phyloP scores from a whole-genome alignment of 2,113 vertebrate species.

The Sterna hirundo region DNA sequence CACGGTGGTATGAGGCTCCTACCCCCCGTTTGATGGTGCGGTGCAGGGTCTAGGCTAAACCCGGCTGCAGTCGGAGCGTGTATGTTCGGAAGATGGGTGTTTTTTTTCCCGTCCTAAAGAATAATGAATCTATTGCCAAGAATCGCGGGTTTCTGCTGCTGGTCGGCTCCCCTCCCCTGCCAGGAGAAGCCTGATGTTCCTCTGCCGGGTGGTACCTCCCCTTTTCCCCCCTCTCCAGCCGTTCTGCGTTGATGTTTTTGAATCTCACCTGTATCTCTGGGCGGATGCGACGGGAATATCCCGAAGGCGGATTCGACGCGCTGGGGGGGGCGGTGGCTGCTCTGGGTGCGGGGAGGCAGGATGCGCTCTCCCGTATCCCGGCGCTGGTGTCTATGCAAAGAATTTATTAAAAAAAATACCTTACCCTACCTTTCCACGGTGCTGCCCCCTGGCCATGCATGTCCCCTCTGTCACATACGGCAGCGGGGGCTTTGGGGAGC shows the following conservation, averaged over 20 bases:
- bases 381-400: not conserved
- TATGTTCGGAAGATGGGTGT: rapidly evolving
- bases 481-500: not conserved
- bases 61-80: not conserved
- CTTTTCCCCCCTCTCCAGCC: not conserved
- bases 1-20: rapidly evolving
- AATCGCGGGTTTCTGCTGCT: not conserved
- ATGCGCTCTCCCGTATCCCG: not conserved
- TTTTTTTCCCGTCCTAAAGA: too few relatives aligned
- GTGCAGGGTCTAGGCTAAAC: not conserved
- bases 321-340: not conserved
- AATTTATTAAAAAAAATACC: not conserved
- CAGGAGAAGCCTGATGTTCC: rapidly evolving
- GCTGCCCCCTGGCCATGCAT: too few relatives aligned
- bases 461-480: rapidly evolving
- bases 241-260: rapidly evolving
- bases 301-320: rapidly evolving
- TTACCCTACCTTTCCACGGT: rapidly evolving
- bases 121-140: too few relatives aligned
- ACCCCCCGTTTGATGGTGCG: rapidly evolving
- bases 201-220: not conserved
- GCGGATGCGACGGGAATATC: not conserved
- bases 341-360: not conserved
- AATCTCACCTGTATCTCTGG: rapidly evolving
- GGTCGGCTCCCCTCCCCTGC: not conserved